A percentile compares a stretch with the other conserved stretches of the same genome.
These are phyloP conservation scores for Cynocephalus volans DNA, from an alignment of 2,113 vertebrate species.

Conservation along the genomic window DNA sequence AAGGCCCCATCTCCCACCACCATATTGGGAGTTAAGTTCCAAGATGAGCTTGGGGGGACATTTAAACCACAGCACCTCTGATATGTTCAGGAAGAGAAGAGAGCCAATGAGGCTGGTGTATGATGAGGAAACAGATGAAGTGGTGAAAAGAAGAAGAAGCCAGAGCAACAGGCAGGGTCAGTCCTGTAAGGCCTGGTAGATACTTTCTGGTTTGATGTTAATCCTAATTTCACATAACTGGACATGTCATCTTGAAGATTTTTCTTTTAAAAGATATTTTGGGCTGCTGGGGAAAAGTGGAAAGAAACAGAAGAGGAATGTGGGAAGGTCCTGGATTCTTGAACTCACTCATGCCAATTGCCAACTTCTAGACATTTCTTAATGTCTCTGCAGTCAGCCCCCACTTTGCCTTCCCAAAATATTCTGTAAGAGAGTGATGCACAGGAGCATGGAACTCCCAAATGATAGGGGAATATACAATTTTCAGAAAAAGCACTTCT, in stretches of 20 bases:
- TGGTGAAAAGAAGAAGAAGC: not conserved
- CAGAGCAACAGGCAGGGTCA: not conserved
- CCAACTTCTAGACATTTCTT: not conserved
- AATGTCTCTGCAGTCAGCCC: not conserved
- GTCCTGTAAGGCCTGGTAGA: not conserved
- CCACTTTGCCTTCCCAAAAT: not conserved
- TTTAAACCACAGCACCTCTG: no score
- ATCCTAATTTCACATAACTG: not conserved
- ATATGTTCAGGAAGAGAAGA: not conserved
- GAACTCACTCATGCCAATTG: not conserved
- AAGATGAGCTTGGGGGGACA: no score
- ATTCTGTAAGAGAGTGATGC: not conserved
- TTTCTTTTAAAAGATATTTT: not conserved
- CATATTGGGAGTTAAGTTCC: no score
- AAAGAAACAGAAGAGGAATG: not conserved
- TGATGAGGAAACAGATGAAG: not conserved
- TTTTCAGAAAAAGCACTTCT: not conserved
- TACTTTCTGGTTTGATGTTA: not conserved
- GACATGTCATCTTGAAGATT: not conserved
- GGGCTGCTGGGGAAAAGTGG: not conserved
- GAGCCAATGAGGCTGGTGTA: rapidly evolving
- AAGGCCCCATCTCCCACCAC: no score
- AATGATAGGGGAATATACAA: not conserved
- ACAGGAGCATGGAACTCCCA: not conserved
- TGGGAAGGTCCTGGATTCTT: not conserved